Evolutionary conservation across 2,113 vertebrate species (phyloP).

Genomic region (Piprites chloris): DNA sequence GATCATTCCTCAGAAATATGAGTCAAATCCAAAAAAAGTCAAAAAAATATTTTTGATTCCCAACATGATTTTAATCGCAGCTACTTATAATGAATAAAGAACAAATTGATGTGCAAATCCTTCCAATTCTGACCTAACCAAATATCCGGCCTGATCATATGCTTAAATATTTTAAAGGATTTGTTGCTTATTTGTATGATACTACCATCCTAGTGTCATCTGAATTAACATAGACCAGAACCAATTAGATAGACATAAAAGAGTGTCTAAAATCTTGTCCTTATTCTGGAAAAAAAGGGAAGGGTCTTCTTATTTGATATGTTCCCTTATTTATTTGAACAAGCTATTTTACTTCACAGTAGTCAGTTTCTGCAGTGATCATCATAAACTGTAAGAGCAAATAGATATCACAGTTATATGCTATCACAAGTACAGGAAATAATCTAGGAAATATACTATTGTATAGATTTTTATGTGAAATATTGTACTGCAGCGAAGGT

Average conservation of each 20-base stretch:
- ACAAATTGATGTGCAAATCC: background rate
- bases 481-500: background rate
- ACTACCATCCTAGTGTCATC: background rate
- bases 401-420: background rate
- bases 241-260: background rate
- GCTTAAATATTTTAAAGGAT: background rate
- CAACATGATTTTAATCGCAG: background rate
- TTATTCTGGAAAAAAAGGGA: background rate
- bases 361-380: background rate
- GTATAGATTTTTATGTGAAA: background rate
- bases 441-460: background rate
- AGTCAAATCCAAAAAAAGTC: background rate
- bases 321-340: background rate
- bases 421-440: background rate
- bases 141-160: background rate
- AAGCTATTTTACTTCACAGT: background rate
- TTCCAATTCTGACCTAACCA: background rate
- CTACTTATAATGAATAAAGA: background rate
- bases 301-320: background rate
- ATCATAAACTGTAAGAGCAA: constrained; percentile 1
- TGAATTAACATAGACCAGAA: background rate
- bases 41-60: background rate
- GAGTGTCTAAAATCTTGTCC: background rate
- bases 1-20: background rate
- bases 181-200: background rate